phyloP scores from a whole-genome alignment of 2,888 invertebrate species.

The Dexiosoma caninum region DNA sequence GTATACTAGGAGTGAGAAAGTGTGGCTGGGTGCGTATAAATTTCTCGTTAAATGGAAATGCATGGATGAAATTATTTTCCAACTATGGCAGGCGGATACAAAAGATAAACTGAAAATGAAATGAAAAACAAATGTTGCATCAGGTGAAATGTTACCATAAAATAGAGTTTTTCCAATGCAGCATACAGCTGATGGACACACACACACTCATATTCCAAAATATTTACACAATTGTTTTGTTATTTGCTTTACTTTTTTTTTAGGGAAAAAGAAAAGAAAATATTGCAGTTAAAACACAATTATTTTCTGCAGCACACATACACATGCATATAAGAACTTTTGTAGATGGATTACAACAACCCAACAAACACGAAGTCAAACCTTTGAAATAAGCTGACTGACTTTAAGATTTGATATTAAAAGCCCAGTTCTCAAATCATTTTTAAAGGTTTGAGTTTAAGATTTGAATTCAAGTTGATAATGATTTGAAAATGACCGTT shows the following conservation, averaged over 20 bases:
- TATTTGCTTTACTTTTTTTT: constrained; percentile 17
- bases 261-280: constrained; percentile 8
- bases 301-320: not conserved
- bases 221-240: constrained; percentile 31
- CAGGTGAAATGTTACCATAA: constrained; percentile 39
- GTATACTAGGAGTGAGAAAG: too few relatives aligned
- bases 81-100: not conserved
- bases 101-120: constrained; percentile 31
- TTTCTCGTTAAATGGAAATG: constrained; percentile 28
- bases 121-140: constrained; percentile 52
- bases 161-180: constrained; percentile 7
- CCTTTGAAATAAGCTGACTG: too few relatives aligned
- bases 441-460: too few relatives aligned
- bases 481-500: too few relatives aligned
- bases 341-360: not conserved
- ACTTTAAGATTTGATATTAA: too few relatives aligned
- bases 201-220: not conserved
- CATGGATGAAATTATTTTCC: constrained; percentile 2
- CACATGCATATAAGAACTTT: too few relatives aligned
- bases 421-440: too few relatives aligned
- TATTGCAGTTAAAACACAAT: constrained; percentile 27
- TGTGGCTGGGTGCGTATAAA: not conserved
- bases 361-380: too few relatives aligned
- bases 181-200: not conserved
- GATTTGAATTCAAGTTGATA: too few relatives aligned